These are phyloP conservation scores for Cephus pygmeus DNA, from an alignment of 2,888 invertebrate genomes.

Conservation along the genomic window DNA sequence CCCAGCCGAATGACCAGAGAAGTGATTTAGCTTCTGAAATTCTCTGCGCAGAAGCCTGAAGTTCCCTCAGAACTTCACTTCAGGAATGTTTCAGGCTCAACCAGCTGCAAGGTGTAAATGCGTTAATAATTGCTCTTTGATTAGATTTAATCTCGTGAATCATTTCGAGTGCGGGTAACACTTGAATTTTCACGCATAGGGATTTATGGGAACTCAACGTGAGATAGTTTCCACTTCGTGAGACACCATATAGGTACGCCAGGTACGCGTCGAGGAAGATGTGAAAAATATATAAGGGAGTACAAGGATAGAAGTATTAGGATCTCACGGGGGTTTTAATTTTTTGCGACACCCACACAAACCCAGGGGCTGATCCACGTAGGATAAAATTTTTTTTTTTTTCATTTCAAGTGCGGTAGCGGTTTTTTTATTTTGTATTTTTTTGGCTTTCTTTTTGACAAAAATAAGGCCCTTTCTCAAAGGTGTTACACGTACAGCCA, in stretches of 20 bases:
- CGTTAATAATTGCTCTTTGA: slow-evolving; percentile 47
- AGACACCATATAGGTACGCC: neutral
- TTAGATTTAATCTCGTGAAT: slow-evolving; percentile 32
- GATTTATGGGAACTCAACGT: neutral
- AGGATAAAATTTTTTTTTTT: neutral
- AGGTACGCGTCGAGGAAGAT: neutral
- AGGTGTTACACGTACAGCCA: neutral
- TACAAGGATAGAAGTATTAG: slow-evolving; percentile 12
- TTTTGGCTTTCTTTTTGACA: neutral
- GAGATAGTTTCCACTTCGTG: neutral
- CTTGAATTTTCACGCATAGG: neutral
- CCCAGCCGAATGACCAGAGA: neutral
- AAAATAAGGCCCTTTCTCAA: neutral
- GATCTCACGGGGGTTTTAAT: neutral
- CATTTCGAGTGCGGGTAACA: neutral
- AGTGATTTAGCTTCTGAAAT: neutral
- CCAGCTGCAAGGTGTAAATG: slow-evolving; percentile 18
- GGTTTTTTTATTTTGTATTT: neutral
- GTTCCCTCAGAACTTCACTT: neutral
- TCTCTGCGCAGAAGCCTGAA: neutral
- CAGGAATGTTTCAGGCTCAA: neutral
- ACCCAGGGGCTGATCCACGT: neutral
- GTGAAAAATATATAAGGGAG: slow-evolving; percentile 12
- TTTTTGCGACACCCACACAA: neutral
- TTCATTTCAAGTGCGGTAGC: neutral